Conservation (phyloP, 37 sponge, comb jelly and placozoan genomes). For the Lycopodina hypogea region DNA sequence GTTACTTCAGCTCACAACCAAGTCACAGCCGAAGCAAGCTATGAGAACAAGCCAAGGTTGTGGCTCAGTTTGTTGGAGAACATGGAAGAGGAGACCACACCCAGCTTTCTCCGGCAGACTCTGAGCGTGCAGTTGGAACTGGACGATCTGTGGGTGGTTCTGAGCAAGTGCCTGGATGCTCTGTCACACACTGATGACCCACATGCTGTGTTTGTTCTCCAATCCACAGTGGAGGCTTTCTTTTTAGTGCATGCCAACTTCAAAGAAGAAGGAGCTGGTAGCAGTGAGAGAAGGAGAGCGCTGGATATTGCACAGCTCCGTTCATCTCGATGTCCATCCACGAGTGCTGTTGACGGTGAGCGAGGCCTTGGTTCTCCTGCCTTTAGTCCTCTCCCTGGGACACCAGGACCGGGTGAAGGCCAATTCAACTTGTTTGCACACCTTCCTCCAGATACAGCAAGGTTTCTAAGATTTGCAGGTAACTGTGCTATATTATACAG, state of each 20-base stretch:
- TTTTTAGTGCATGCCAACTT: slow-evolving; percentile 88
- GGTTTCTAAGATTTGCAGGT: slow-evolving; percentile 96
- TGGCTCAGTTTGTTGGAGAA: background rate
- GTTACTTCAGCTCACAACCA: background rate
- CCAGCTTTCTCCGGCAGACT: slow-evolving; percentile 26
- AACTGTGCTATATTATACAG: too few species aligned
- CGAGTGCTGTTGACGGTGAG: slow-evolving; percentile 47
- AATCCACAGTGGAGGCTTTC: slow-evolving; percentile 96
- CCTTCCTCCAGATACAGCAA: slow-evolving; percentile 79
- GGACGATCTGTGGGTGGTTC: slow-evolving; percentile 77
- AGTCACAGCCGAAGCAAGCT: background rate
- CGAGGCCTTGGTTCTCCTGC: slow-evolving; percentile 17
- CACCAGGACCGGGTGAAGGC: slow-evolving; percentile 32
- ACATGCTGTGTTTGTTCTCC: slow-evolving; percentile 97
- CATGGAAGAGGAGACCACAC: background rate
- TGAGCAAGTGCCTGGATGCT: slow-evolving; percentile 85
- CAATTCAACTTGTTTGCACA: slow-evolving; percentile 53
- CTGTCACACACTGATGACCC: slow-evolving; percentile 79
- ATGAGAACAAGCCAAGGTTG: background rate
- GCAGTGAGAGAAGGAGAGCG: background rate
- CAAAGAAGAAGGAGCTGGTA: slow-evolving; percentile 22
- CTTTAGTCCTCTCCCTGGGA: slow-evolving; percentile 52
- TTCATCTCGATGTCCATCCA: slow-evolving; percentile 26
- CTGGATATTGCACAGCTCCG: background rate
- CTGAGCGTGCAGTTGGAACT: slow-evolving; percentile 82